Conservation (phyloP, 2,113 vertebrate species). For the Eulacestoma nigropectus region DNA sequence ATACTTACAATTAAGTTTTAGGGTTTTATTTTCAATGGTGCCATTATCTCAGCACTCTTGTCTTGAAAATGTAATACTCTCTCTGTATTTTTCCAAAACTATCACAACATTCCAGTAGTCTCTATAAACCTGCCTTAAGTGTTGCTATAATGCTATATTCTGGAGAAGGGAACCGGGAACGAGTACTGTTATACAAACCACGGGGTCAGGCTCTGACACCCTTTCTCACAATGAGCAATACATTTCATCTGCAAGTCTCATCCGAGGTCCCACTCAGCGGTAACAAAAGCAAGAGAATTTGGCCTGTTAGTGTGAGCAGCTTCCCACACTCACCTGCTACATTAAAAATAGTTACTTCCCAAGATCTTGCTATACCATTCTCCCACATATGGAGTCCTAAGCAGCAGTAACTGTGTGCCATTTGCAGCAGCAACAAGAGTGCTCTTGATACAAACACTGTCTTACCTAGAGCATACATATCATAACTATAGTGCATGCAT, state of each 20-base stretch:
- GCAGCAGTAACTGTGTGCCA: neutral
- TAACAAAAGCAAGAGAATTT: constrained; percentile 51
- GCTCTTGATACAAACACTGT: neutral
- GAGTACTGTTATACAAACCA: neutral
- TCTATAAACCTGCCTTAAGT: neutral
- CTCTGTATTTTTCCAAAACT: neutral
- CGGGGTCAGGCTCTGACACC: neutral
- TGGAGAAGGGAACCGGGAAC: neutral
- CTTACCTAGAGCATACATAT: neutral
- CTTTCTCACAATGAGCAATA: constrained; percentile 8
- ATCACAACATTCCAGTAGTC: neutral
- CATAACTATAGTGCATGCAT: rapidly evolving
- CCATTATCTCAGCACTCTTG: neutral
- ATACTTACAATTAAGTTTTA: neutral
- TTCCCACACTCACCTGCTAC: constrained; percentile 60
- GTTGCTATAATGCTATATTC: neutral
- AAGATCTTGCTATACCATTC: constrained; percentile 31
- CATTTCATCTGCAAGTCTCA: neutral
- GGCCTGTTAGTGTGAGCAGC: constrained; percentile 7
- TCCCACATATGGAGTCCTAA: neutral
- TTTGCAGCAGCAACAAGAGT: neutral
- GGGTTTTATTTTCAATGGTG: neutral
- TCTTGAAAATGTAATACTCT: neutral
- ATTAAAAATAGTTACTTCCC: constrained; percentile 35
- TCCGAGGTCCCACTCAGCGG: constrained; percentile 30